Base-by-base conservation (phyloP, 2,113 vertebrate genomes). In the Dromas ardeola region DNA sequence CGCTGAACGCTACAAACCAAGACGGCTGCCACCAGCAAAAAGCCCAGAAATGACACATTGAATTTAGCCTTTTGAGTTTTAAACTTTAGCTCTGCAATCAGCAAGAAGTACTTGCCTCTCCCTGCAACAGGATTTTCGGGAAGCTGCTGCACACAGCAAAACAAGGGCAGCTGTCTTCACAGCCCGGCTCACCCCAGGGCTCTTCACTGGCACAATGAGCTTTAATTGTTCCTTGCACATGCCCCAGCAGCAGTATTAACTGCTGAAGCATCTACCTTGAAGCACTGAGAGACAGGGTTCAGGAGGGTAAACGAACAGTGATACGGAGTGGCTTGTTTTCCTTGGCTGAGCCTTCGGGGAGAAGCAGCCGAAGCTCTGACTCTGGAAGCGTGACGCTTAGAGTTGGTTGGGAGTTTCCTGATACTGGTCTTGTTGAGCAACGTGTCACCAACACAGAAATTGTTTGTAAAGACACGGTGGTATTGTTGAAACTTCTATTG, bases 181-280 rank as follows among this genome's bases (percentile, higher is more conserved):
- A 90, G 61, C 84, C 79, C 11, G 10, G 79, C 53, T 95, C 78
- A 88, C 95, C 82, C 88, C 76, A 88, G 85, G 95, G 91, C 95
- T 95, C 67, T 32, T 96, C 72, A 55, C 55, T 81, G 86, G 92
- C 87, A 94, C 91, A 67, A 62, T 13, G 38, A 91, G 86, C 70
- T 95, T 97, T 96, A 94, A 96, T 95, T 93, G 95, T n/a, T 95
- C 87, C 74, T 74, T 80, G 69, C 69, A 70, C 55, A 55, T 71
- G 62, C 58, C 81, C 72, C 63, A 67, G 65, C 62, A 95, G 62
- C 66, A 38, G 59, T 67, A 81, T 36, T 61, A 95, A 95, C 88
- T 80, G 92, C 94, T 96, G 94, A 87, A 88, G 71, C 73, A 81
- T 96, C 86, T 65, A 62, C 84, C 91, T 89, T 65, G 77, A 86